Conservation (phyloP, 2,888 invertebrate species). For the Cremastinae sp. region DNA sequence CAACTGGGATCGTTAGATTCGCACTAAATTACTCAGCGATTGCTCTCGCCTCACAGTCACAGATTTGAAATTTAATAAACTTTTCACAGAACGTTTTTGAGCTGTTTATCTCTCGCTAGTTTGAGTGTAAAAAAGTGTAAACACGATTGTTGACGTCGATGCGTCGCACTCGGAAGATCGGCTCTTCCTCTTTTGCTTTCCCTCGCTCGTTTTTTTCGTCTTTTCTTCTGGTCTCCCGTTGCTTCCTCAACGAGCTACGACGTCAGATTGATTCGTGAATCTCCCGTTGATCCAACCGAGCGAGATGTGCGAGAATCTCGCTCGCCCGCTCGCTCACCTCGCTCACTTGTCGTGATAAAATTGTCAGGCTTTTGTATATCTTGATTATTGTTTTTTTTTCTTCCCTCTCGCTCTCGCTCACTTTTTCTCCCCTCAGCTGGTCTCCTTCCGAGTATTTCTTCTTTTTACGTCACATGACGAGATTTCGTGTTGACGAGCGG, state of each 20-base stretch:
- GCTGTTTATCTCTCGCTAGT: background rate
- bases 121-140: background rate
- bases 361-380: slow-evolving; percentile 40
- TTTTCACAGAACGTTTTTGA: background rate
- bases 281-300: slow-evolving; percentile 29
- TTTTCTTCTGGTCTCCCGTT: slow-evolving; percentile 20
- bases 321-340: slow-evolving; percentile 21
- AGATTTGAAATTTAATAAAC: background rate
- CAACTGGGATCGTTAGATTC: no score
- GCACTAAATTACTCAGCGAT: background rate
- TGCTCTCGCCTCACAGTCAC: background rate
- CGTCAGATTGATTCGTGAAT: slow-evolving; percentile 43
- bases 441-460: background rate
- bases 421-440: slow-evolving; percentile 5
- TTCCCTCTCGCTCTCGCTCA: background rate
- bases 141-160: background rate
- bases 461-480: slow-evolving; percentile 3
- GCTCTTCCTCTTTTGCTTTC: background rate
- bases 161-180: background rate
- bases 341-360: slow-evolving; percentile 34
- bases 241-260: slow-evolving; percentile 37
- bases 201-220: slow-evolving; percentile 1
- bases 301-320: slow-evolving; percentile 13
- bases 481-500: slow-evolving; percentile 27
- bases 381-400: slow-evolving; percentile 29